Percentiles rank a stretch among this genome's conserved stretches.
Conservation (phyloP, 2,113 vertebrate genomes). For the Mastomys natalensis region DNA sequence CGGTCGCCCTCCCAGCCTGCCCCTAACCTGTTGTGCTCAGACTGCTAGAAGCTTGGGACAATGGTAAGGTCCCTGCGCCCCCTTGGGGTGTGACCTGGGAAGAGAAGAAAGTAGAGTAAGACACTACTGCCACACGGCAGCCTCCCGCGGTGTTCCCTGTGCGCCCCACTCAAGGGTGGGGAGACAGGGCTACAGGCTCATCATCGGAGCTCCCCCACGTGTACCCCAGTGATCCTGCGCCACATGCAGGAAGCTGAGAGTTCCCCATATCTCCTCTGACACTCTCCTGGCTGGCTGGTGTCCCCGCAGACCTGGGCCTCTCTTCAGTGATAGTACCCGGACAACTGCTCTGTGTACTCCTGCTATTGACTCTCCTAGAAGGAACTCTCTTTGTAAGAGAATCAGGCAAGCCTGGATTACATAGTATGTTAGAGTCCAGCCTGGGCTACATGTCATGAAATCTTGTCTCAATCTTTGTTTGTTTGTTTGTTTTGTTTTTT, state of each 20-base stretch:
- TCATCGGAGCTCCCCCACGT: neutral
- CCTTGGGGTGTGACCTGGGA: slow-evolving; percentile 83
- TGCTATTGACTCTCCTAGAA: neutral
- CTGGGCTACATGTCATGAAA: neutral
- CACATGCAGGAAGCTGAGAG: neutral
- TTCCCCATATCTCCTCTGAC: neutral
- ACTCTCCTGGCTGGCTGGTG: neutral
- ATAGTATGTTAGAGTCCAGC: neutral
- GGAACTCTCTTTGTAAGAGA: neutral
- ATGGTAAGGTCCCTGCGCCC: slow-evolving; percentile 81
- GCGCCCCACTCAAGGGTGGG: neutral
- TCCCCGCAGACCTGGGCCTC: neutral
- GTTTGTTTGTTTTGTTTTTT: too few relatives aligned
- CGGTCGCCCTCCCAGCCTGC: neutral
- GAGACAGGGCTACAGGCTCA: neutral
- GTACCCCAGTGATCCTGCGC: neutral
- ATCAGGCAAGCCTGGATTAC: neutral
- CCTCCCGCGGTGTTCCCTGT: neutral
- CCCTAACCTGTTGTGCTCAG: slow-evolving; percentile 93
- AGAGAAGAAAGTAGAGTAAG: slow-evolving; percentile 69
- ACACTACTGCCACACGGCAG: neutral
- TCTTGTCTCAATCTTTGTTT: neutral
- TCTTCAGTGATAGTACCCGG: neutral
- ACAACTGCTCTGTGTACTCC: neutral
- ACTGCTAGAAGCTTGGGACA: slow-evolving; percentile 93